Percentiles rank a stretch among this genome's conserved stretches.
phyloP scores from a whole-genome alignment of 2,797 vertebrate genomes.

The Falco peregrinus region DNA sequence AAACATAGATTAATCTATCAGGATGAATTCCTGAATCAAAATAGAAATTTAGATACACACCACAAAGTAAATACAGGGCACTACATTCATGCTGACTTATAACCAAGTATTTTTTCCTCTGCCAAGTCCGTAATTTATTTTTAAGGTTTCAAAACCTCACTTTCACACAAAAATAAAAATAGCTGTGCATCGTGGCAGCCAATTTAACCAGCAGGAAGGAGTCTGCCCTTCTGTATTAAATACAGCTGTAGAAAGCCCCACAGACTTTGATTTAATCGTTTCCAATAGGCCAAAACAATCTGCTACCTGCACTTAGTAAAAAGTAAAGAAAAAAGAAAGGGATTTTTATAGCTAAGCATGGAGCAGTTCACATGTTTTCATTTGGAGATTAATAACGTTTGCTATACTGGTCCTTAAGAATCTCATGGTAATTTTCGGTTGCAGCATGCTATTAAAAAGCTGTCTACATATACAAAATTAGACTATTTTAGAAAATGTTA shows the following conservation, averaged over 20 bases:
- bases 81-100: not conserved
- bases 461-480: slow-evolving; percentile 35
- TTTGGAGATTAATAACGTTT: slow-evolving; percentile 18
- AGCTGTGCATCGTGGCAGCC: not conserved
- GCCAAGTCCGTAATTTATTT: slow-evolving; percentile 18
- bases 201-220: not conserved
- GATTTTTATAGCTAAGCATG: slow-evolving; percentile 7
- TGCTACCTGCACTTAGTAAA: not conserved
- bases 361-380: slow-evolving; percentile 1
- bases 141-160: not conserved
- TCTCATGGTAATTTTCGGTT: not conserved
- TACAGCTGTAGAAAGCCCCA: slow-evolving; percentile 4
- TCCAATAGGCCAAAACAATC: slow-evolving; percentile 25
- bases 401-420: slow-evolving; percentile 13
- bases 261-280: slow-evolving; percentile 2
- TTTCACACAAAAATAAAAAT: slow-evolving; percentile 25
- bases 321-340: not conserved
- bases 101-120: not conserved
- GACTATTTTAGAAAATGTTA: slow-evolving; percentile 28
- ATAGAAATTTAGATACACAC: not conserved
- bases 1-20: not conserved
- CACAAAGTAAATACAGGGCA: not conserved
- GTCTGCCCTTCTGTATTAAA: not conserved
- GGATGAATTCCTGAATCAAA: slow-evolving; percentile 11
- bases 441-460: slow-evolving; percentile 35